Base-by-base conservation (phyloP, 2,113 vertebrate genomes). In the Phyllopteryx taeniolatus region DNA sequence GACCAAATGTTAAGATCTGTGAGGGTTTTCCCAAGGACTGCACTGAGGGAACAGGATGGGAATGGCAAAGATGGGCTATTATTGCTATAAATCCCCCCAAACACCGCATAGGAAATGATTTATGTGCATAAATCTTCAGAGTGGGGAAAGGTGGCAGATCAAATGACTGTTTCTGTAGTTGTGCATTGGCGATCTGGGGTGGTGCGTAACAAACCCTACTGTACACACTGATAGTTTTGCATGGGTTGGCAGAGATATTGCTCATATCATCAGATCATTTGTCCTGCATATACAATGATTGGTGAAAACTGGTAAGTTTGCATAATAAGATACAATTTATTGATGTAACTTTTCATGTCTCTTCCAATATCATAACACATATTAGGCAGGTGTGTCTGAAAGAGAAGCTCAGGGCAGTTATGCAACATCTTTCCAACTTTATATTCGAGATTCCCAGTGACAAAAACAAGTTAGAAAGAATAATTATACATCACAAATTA, bases 71-170 rank as follows among this genome's bases (percentile, higher is more conserved):
- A 89, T 89, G 80, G 88, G 79, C 87, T 89, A 89, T 91, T 91
- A 92, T 92, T 90, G 78, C 87, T 88, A 82, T 82, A 91, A 91
- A 90, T 90, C 86, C 82, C 85, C 83, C 85, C 87, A 93, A 92
- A 91, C 89, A 91, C 80, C 77, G 90, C 46, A 71, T 88, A 92
- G 89, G 89, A 92, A 93, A 92, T 92, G 86, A 92, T 91, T 91
- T 91, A 91, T 90, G 88, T 89, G 87, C 86, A 89, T 90, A 90
- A 92, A 90, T 84, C 79, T 78, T 80, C 86, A 73, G 85, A 78
- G 83, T 84, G 83, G 84, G 85, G 86, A 89, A 87, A 87, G 90
- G 86, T 79, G 51, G 80, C 27, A 85, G 84, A 87, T 91, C 84
- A 74, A 84, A 65, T 93, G 89, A 91, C 91, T 76, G 81, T 87